Percentiles rank a stretch among this genome's conserved stretches.
Conservation (phyloP, 2,888 invertebrate genomes). For the Drosophila buzzatii region DNA sequence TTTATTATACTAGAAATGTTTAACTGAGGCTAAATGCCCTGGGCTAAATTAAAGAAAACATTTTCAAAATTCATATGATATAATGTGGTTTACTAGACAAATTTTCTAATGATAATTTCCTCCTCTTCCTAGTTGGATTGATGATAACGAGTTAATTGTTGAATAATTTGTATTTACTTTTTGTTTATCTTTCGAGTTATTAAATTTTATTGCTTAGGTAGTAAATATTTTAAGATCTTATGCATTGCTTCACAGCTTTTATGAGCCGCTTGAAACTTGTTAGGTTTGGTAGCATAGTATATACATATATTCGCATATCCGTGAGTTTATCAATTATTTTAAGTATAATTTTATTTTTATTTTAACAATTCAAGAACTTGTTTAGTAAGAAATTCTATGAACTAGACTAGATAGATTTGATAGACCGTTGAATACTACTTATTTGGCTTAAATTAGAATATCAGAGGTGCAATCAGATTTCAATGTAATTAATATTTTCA, state of each 20-base stretch:
- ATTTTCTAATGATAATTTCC: background rate
- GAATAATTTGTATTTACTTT: background rate
- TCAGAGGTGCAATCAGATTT: too few species aligned
- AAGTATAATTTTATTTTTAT: too few species aligned
- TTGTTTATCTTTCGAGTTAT: background rate
- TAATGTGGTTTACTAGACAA: background rate
- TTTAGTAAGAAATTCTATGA: too few species aligned
- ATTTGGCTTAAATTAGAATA: too few species aligned
- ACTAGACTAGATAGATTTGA: too few species aligned
- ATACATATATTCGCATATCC: too few species aligned
- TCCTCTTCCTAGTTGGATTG: background rate
- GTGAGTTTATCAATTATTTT: too few species aligned
- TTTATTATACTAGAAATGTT: constrained; percentile 46
- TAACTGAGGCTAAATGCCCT: constrained; percentile 1
- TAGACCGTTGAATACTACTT: too few species aligned
- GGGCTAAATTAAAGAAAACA: background rate
- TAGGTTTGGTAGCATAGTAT: too few species aligned
- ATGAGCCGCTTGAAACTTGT: background rate
- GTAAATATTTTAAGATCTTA: background rate
- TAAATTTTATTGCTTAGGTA: background rate
- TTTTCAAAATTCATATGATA: background rate
- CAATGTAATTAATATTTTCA: too few species aligned
- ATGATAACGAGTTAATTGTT: background rate
- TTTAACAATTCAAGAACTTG: too few species aligned
- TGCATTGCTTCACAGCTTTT: background rate